A percentile compares a stretch with the other conserved stretches of the same genome.
Conservation (phyloP, 1,140 invertebrate species). For the Notospermus geniculatus region DNA sequence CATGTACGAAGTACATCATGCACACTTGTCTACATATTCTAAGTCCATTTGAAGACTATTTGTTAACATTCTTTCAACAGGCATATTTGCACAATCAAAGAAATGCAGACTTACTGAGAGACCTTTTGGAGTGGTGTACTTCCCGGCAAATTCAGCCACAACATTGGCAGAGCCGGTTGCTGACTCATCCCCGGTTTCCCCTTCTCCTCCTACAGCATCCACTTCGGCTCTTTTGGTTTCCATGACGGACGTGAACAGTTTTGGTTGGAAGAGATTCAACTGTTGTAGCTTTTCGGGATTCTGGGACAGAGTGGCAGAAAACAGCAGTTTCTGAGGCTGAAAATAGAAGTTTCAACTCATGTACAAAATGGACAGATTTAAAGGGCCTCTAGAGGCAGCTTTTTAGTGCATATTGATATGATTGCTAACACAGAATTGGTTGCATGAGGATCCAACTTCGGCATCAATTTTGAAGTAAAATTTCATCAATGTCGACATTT, state of each 20-base stretch:
- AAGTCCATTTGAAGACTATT: too few species aligned
- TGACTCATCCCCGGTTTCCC: conserved; percentile 14
- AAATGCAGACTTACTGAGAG: conserved; percentile 60
- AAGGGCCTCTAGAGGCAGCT: too few species aligned
- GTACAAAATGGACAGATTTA: too few species aligned
- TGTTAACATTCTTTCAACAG: too few species aligned
- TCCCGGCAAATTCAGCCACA: conserved; percentile 65
- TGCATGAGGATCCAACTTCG: too few species aligned
- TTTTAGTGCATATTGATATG: too few species aligned
- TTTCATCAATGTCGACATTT: too few species aligned
- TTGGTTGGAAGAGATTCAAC: conserved; percentile 85
- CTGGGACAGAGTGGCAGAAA: conserved; percentile 93
- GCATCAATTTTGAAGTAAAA: too few species aligned
- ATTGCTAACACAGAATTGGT: too few species aligned
- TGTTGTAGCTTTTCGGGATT: conserved; percentile 91
- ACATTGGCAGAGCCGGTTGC: background rate
- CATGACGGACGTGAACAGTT: conserved; percentile 78
- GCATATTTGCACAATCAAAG: too few species aligned
- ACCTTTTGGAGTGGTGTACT: conserved; percentile 80
- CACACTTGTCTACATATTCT: too few species aligned
- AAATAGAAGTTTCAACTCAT: conserved; percentile 22
- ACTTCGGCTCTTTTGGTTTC: conserved; percentile 13
- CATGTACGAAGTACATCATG: too few species aligned
- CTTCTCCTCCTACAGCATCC: background rate
- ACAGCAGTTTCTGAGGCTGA: conserved; percentile 84